Evolutionary conservation across 1,140 invertebrate genomes (phyloP).

Genomic region (Drosophila ananassae): DNA sequence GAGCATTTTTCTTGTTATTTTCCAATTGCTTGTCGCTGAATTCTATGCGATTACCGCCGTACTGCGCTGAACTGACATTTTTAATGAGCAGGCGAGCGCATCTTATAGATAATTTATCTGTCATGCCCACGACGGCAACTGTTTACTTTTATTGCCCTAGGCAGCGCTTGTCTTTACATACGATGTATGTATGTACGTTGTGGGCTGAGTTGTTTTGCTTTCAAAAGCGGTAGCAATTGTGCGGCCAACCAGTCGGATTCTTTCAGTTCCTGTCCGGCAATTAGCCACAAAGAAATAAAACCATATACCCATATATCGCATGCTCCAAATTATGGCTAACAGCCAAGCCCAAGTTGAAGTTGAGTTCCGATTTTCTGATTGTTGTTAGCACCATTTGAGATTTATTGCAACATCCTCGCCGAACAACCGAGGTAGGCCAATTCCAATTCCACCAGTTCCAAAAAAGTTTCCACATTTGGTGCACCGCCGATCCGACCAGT

Average conservation of each 20-base stretch:
- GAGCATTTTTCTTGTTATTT: slow-evolving; percentile 35
- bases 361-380: slow-evolving; percentile 62
- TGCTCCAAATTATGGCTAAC: slow-evolving; percentile 41
- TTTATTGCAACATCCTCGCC: slow-evolving; percentile 43
- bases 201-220: not conserved
- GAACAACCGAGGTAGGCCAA: slow-evolving; percentile 22
- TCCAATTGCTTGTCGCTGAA: slow-evolving; percentile 27
- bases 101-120: slow-evolving; percentile 63
- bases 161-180: not conserved
- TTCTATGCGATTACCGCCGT: slow-evolving; percentile 7
- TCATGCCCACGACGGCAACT: slow-evolving; percentile 19
- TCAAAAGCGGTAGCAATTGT: slow-evolving; percentile 14
- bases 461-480: slow-evolving; percentile 64
- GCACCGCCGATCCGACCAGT: slow-evolving; percentile 68
- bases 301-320: slow-evolving; percentile 29
- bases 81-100: slow-evolving; percentile 66
- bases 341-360: slow-evolving; percentile 54
- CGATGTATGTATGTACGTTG: slow-evolving; percentile 7
- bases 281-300: slow-evolving; percentile 30
- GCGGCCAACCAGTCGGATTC: slow-evolving; percentile 27
- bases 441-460: slow-evolving; percentile 49
- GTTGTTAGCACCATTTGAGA: slow-evolving; percentile 17
- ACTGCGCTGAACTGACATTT: slow-evolving; percentile 50
- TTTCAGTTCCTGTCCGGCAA: slow-evolving; percentile 38
- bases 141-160: slow-evolving; percentile 5